Percentiles rank a stretch among this genome's conserved stretches.
Evolutionary conservation across 2,888 invertebrate genomes (phyloP).

Genomic region (Lepidochitona cinerea): DNA sequence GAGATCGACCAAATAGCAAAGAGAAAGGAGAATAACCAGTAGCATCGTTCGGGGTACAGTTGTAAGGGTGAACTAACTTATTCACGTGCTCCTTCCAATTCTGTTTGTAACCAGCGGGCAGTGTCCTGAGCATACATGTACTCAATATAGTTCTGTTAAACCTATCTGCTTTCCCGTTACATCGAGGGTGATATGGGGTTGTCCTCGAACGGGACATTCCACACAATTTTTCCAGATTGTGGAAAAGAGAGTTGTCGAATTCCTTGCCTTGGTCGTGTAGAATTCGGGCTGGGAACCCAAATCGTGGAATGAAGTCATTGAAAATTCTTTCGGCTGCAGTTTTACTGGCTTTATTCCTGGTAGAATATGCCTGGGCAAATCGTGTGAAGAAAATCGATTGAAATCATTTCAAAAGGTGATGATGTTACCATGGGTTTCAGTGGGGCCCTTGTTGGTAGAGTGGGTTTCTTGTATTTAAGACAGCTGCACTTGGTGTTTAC

Average conservation of each 20-base stretch:
- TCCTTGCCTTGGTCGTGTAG: conserved; percentile 2
- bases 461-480: background rate
- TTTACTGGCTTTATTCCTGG: conserved; percentile 5
- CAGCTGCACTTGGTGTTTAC: background rate
- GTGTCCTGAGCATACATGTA: background rate
- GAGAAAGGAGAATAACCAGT: background rate
- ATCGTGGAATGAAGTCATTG: conserved; percentile 2
- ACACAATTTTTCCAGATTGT: background rate
- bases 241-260: background rate
- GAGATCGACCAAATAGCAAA: conserved; percentile 2
- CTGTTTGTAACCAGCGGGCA: background rate
- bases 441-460: background rate
- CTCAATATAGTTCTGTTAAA: conserved; percentile 1
- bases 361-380: conserved; percentile 14
- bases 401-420: conserved; percentile 15
- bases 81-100: conserved; percentile 8
- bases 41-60: background rate
- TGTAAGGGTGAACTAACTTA: conserved; percentile 2
- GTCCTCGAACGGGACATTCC: background rate
- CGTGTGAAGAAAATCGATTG: conserved; percentile 15
- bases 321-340: background rate
- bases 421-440: conserved; percentile 10
- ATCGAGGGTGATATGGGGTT: background rate
- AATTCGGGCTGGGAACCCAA: conserved; percentile 2
- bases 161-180: conserved; percentile 3